Percentiles rank a stretch among this genome's conserved stretches.
Conservation (phyloP, 2,113 vertebrate species). For the Clinocottus analis region DNA sequence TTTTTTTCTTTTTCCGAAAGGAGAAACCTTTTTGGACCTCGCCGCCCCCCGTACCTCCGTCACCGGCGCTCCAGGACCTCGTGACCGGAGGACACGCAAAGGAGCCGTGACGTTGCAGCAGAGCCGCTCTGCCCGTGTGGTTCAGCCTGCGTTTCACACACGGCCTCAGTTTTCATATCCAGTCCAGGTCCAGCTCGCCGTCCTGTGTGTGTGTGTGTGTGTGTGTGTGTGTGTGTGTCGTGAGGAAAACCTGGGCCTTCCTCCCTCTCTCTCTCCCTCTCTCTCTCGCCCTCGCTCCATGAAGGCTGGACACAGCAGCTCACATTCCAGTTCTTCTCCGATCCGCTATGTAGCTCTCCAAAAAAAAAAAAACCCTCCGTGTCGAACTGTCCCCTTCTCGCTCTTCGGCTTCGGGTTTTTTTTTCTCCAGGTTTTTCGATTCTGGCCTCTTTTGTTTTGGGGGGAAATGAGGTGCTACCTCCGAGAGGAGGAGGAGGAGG, state of each 20-base stretch:
- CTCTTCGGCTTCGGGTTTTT: slow-evolving; percentile 33
- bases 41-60: slow-evolving; percentile 28
- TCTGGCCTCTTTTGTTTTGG: slow-evolving; percentile 38
- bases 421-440: slow-evolving; percentile 36
- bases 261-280: not conserved
- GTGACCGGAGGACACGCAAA: slow-evolving; percentile 46
- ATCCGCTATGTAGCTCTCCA: slow-evolving; percentile 63
- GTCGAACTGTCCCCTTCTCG: slow-evolving; percentile 1
- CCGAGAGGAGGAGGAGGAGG: slow-evolving; percentile 37
- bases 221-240: not conserved
- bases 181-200: not conserved
- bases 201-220: no score
- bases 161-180: not conserved
- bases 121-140: no score
- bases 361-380: not conserved
- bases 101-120: slow-evolving; percentile 72
- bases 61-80: slow-evolving; percentile 44
- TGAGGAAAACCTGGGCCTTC: slow-evolving; percentile 5
- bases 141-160: slow-evolving; percentile 29
- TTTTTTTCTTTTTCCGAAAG: slow-evolving; percentile 41
- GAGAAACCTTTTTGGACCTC: slow-evolving; percentile 41
- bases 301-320: slow-evolving; percentile 58
- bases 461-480: slow-evolving; percentile 56
- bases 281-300: slow-evolving; percentile 7
- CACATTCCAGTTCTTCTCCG: slow-evolving; percentile 74